Evolutionary conservation across 2,888 invertebrate genomes (phyloP).

Genomic region (Panopea generosa): DNA sequence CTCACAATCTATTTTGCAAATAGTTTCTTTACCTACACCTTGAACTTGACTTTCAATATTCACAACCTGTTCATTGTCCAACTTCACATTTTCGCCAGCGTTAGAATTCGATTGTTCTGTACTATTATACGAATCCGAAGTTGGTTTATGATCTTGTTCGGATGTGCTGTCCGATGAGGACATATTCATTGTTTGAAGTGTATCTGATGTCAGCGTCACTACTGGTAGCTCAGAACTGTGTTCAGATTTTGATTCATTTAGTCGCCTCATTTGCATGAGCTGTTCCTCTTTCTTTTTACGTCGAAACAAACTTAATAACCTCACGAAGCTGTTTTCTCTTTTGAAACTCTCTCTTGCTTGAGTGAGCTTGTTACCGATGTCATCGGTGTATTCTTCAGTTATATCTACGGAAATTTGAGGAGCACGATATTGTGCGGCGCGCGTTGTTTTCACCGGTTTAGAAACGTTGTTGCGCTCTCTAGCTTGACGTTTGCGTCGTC

Average conservation of each 20-base stretch:
- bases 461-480: constrained; percentile 24
- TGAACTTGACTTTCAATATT: no score
- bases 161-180: neutral
- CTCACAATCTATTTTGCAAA: no score
- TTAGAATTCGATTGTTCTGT: no score
- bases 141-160: neutral
- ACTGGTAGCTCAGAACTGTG: neutral
- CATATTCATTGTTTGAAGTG: neutral
- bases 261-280: constrained; percentile 7
- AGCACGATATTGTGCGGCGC: constrained; percentile 20
- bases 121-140: no score
- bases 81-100: no score
- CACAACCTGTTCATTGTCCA: no score
- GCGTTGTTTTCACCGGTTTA: constrained; percentile 2
- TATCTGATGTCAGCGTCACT: neutral
- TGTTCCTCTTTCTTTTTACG: constrained; percentile 6
- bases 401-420: neutral
- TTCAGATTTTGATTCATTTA: constrained; percentile 1
- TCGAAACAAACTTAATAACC: constrained; percentile 17
- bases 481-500: constrained; percentile 43
- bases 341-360: neutral
- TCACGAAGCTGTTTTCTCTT: constrained; percentile 15
- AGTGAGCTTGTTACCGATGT: no score
- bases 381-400: no score
- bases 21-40: no score